Conservation (phyloP, 2,797 vertebrate genomes). For the Nyctalus aviator region DNA sequence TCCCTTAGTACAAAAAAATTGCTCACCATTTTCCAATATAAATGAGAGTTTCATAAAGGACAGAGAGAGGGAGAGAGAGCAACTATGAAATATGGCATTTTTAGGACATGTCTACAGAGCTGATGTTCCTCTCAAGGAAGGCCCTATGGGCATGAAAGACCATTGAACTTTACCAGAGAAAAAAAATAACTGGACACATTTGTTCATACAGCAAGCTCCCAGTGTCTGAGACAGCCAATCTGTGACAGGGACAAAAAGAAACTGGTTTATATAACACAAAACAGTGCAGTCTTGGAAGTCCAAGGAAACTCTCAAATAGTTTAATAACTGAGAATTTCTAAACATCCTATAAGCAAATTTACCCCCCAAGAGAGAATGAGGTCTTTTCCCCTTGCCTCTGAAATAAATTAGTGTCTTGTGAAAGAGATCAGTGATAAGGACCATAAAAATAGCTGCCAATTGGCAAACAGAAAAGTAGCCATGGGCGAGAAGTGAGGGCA, state of each 20-base stretch:
- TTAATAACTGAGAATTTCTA: constrained; percentile 16
- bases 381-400: not conserved
- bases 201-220: not conserved
- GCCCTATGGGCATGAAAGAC: not conserved
- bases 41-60: not conserved
- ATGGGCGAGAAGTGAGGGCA: not conserved
- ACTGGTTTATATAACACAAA: not conserved
- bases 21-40: not conserved
- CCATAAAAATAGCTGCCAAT: not conserved
- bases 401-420: not conserved
- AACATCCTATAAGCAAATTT: not conserved
- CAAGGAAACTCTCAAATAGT: not conserved
- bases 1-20: not conserved
- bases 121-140: not conserved
- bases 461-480: not conserved
- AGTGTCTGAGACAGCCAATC: not conserved
- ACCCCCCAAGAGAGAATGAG: not conserved
- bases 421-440: not conserved
- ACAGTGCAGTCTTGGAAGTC: not conserved
- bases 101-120: not conserved
- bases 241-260: not conserved
- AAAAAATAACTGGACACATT: constrained; percentile 46
- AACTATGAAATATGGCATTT: not conserved
- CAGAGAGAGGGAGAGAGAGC: not conserved
- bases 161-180: not conserved